Evolutionary conservation across 2,888 invertebrate species (phyloP), one percentile per base, ranked within the genome.

Genomic region (Tribolium freemani): DNA sequence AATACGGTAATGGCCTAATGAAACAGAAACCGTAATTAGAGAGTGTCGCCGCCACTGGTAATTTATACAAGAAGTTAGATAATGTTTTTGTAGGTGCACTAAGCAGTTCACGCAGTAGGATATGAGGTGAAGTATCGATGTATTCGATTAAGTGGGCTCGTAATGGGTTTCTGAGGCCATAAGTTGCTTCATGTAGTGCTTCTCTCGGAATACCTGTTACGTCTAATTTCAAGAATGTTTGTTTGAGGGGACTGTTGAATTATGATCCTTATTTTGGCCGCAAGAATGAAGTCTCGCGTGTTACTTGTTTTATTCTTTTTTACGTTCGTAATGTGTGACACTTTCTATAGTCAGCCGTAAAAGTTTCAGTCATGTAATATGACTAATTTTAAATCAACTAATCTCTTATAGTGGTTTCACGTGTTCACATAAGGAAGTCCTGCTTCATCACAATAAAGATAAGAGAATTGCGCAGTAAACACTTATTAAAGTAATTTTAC

Each of bases 81-180:
- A 48, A 10, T 45, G 56, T 67, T 45, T 64, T 54, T 53, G 50
- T 66, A 54, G 53, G 60, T 69, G 53, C 45, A 51, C 44, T 13
- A 38, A 31, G 60, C 53, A 51, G 60, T 74, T 76, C 76, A 74
- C 76, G 72, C 76, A 75, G 76, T 76, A 73, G 77, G 77, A 75
- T 53, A 26, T 70, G 48, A 68, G 51, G 63, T 67, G 72, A 72
- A 70, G 70, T 75, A 74, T 75, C 75, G 75, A 75, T 75, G 75
- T 75, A 71, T 76, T 77, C 75, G 77, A 77, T 76, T 71, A 75
- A 72, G 74, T 76, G 71, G 77, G 72, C 69, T 63, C 70, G 73
- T 76, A 73, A 76, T 75, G 70, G 71, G 60, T 50, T 66, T 66
- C 53, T 53, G 58, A 44, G 69, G 74, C 72, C 74, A 76, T 77